A percentile compares a stretch with the other conserved stretches of the same genome.
Evolutionary conservation across 1,140 invertebrate species (phyloP).

Genomic region (Wiebesia pumilae): DNA sequence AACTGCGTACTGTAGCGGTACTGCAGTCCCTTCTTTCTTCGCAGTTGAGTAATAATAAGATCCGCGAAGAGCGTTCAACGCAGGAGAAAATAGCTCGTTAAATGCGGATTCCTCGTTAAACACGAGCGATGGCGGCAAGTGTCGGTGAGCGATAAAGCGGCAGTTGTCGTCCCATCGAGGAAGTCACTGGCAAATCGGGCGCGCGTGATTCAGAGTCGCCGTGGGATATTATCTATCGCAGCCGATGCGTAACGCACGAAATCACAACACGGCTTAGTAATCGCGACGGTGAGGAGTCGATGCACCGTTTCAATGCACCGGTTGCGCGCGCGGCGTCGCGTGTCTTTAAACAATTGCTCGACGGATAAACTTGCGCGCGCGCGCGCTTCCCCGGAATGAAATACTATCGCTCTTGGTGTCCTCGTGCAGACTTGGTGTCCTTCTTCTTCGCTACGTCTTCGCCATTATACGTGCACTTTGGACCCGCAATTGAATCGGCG

Average conservation of each 20-base stretch:
- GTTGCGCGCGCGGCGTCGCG: slow-evolving; percentile 27
- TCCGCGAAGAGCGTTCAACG: too few species aligned
- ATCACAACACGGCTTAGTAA: slow-evolving; percentile 21
- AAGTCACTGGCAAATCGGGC: background rate
- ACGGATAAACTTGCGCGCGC: background rate
- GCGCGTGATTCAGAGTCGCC: background rate
- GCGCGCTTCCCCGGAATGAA: background rate
- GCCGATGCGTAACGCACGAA: background rate
- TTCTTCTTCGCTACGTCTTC: background rate
- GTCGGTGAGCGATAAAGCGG: background rate
- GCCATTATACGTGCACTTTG: background rate
- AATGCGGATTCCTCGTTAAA: too few species aligned
- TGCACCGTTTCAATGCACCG: slow-evolving; percentile 23
- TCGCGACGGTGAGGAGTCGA: background rate
- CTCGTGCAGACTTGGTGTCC: too few species aligned
- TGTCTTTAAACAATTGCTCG: slow-evolving; percentile 24
- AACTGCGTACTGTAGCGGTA: too few species aligned
- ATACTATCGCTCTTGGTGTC: background rate
- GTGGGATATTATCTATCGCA: slow-evolving; percentile 24
- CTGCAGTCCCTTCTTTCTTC: too few species aligned
- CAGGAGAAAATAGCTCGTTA: too few species aligned
- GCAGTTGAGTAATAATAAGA: too few species aligned
- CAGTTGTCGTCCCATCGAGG: too few species aligned
- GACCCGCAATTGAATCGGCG: too few species aligned
- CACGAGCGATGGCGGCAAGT: too few species aligned